These are phyloP conservation scores for Scolopax bukidnonensis DNA, from an alignment of 2,797 vertebrate species.

Conservation along the genomic window DNA sequence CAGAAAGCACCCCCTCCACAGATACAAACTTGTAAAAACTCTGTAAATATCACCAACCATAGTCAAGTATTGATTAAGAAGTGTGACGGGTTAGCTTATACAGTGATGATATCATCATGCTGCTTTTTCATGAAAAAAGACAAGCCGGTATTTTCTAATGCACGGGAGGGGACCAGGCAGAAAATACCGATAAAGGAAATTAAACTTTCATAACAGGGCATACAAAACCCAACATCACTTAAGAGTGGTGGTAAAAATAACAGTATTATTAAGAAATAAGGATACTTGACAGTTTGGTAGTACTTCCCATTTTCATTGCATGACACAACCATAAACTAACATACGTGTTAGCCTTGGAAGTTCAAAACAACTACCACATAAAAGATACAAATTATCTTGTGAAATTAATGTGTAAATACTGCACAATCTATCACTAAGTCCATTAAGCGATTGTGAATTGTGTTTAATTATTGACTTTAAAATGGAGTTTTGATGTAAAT, in stretches of 20 bases:
- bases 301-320: neutral
- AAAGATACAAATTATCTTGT: neutral
- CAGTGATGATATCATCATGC: neutral
- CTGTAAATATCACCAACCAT: neutral
- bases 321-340: neutral
- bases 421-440: neutral
- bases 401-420: neutral
- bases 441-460: neutral
- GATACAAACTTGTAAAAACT: neutral
- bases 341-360: neutral
- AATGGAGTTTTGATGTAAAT: neutral
- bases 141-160: neutral
- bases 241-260: neutral
- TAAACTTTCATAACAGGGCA: neutral
- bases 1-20: neutral
- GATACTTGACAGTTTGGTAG: neutral
- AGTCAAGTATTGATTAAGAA: neutral
- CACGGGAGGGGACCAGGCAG: neutral
- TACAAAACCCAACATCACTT: fast-evolving
- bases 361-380: neutral
- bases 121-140: neutral
- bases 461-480: neutral
- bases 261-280: neutral
- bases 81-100: neutral
- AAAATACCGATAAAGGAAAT: neutral